Conservation (phyloP, 2,888 invertebrate species). For the Tiliacea citrago region DNA sequence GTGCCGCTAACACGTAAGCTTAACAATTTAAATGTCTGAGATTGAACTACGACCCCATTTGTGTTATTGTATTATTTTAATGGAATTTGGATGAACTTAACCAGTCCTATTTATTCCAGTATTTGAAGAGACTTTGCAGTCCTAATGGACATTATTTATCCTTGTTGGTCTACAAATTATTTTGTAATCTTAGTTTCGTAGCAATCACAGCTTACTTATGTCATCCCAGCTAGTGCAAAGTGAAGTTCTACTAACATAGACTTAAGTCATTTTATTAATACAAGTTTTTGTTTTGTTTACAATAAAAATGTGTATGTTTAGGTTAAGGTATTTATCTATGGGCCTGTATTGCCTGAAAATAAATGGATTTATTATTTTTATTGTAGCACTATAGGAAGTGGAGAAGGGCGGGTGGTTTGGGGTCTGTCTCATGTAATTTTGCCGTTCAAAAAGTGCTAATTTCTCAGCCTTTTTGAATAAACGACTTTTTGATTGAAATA, state of each 20-base stretch:
- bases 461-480: no score
- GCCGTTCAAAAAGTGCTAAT: no score
- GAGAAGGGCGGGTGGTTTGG: no score
- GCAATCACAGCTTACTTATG: background rate
- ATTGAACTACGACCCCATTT: slow-evolving; percentile 59
- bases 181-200: background rate
- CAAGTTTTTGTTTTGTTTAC: no score
- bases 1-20: slow-evolving; percentile 50
- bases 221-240: background rate
- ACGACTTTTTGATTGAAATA: background rate
- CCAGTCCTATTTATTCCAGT: slow-evolving; percentile 25
- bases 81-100: slow-evolving; percentile 47
- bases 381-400: no score
- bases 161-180: background rate
- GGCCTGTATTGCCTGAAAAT: no score
- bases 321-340: no score
- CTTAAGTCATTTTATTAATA: no score
- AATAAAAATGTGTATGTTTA: no score
- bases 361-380: no score
- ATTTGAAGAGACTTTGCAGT: slow-evolving; percentile 19
- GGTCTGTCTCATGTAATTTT: no score
- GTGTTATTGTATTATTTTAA: slow-evolving; percentile 57
- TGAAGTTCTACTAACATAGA: no score
- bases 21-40: slow-evolving; percentile 60
- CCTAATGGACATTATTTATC: slow-evolving; percentile 20